A percentile compares a stretch with the other conserved stretches of the same genome.
These are phyloP conservation scores for Botrylloides violaceus DNA, from an alignment of 23 tunicate genomes.

Conservation along the genomic window DNA sequence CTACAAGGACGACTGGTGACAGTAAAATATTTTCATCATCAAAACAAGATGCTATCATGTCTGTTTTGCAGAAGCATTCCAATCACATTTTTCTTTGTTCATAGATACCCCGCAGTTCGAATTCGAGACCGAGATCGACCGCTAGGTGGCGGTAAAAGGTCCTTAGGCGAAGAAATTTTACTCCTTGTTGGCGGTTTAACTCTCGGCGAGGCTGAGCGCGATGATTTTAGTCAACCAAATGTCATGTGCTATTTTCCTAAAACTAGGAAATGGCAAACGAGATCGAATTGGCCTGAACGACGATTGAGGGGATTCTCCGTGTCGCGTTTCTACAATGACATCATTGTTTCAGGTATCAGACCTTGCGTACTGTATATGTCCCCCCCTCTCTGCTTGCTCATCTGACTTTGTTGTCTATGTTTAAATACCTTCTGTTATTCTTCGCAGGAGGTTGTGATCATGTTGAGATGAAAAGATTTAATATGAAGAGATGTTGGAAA, in stretches of 20 bases:
- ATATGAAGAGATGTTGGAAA: conserved; percentile 52
- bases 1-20: too few relatives aligned
- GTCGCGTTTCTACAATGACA: conserved; percentile 35
- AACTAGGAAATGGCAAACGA: conserved; percentile 27
- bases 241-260: conserved; percentile 55
- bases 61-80: too few relatives aligned
- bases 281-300: conserved; percentile 75
- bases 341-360: conserved; percentile 57
- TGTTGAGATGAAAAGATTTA: conserved; percentile 35
- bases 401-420: too few relatives aligned
- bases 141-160: conserved; percentile 7
- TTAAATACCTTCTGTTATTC: too few relatives aligned
- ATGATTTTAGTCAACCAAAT: conserved; percentile 67
- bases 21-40: too few relatives aligned
- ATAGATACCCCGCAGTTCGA: background rate
- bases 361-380: too few relatives aligned
- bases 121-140: background rate
- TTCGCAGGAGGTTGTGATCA: conserved; percentile 56
- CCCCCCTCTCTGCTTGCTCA: too few relatives aligned
- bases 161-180: conserved; percentile 34
- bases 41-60: too few relatives aligned
- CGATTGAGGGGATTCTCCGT: conserved; percentile 77
- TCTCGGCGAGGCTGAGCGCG: conserved; percentile 76
- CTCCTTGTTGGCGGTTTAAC: conserved; percentile 58
- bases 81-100: too few relatives aligned